These are phyloP conservation scores for Eupithecia pulchellata DNA, from an alignment of 2,888 invertebrate genomes.

Conservation along the genomic window DNA sequence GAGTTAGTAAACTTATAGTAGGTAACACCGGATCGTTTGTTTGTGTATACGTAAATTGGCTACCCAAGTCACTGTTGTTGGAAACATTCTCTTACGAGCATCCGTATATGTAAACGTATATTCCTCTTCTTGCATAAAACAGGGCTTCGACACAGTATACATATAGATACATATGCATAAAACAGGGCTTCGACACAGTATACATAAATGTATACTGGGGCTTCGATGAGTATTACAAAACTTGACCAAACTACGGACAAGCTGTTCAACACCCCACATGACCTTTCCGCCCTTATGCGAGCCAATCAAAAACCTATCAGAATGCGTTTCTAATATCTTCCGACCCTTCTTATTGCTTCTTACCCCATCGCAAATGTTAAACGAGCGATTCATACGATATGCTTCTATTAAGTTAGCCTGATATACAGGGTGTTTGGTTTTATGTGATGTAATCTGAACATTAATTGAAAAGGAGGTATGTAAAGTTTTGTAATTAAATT, in stretches of 20 bases:
- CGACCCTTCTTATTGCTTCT: slow-evolving; percentile 22
- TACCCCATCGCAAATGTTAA: slow-evolving; percentile 19
- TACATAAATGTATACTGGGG: background rate
- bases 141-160: no score
- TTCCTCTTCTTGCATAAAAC: background rate
- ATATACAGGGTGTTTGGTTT: slow-evolving; percentile 13
- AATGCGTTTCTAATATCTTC: slow-evolving; percentile 25
- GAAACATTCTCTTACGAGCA: background rate
- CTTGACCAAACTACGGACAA: background rate
- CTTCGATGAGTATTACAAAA: background rate
- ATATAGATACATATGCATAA: no score
- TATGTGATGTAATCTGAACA: background rate
- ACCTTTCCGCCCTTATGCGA: slow-evolving; percentile 18
- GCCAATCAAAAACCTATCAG: slow-evolving; percentile 37
- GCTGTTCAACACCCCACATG: slow-evolving; percentile 13
- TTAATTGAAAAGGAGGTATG: background rate
- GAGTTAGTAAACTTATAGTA: no score
- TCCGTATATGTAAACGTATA: background rate
- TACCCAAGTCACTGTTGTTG: background rate
- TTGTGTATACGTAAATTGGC: background rate
- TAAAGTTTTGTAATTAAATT: background rate
- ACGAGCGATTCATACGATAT: slow-evolving; percentile 25
- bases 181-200: no score
- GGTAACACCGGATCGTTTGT: background rate
- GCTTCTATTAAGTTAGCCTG: slow-evolving; percentile 12